phyloP scores from a whole-genome alignment of 2,888 invertebrate genomes.

The Listrodromus nycthemerus region DNA sequence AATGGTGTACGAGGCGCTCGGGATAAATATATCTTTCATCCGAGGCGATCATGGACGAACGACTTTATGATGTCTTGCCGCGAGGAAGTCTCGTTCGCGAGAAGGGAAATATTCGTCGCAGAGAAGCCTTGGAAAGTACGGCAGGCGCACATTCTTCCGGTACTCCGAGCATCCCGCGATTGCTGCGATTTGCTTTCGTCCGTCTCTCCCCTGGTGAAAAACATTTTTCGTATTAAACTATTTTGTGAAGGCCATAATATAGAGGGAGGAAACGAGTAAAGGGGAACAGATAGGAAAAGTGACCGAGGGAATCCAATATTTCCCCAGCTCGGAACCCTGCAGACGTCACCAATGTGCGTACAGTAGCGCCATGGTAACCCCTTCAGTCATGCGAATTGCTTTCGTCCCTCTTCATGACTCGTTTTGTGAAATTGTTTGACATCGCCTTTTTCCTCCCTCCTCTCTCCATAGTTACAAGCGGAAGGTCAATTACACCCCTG shows the following conservation, averaged over 20 bases:
- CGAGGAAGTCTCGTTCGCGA: slow-evolving; percentile 24
- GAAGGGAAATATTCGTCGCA: slow-evolving; percentile 3
- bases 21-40: slow-evolving; percentile 4
- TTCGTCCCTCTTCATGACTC: slow-evolving; percentile 65
- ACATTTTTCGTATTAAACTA: slow-evolving; percentile 56
- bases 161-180: slow-evolving; percentile 30
- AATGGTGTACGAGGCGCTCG: background rate
- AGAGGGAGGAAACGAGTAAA: background rate
- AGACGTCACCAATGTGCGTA: slow-evolving; percentile 62
- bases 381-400: slow-evolving; percentile 73
- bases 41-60: background rate
- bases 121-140: slow-evolving; percentile 28
- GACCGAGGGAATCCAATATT: slow-evolving; percentile 50
- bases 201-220: slow-evolving; percentile 5
- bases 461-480: slow-evolving; percentile 5
- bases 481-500: background rate
- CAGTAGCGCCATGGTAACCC: slow-evolving; percentile 72
- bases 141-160: slow-evolving; percentile 40
- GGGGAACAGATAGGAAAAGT: slow-evolving; percentile 2
- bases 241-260: slow-evolving; percentile 26
- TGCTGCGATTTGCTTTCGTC: slow-evolving; percentile 9
- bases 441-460: slow-evolving; percentile 34
- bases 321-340: slow-evolving; percentile 7
- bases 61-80: slow-evolving; percentile 25
- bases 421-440: slow-evolving; percentile 66